phyloP scores from a whole-genome alignment of 2,888 invertebrate species.

The Chirona hameri region DNA sequence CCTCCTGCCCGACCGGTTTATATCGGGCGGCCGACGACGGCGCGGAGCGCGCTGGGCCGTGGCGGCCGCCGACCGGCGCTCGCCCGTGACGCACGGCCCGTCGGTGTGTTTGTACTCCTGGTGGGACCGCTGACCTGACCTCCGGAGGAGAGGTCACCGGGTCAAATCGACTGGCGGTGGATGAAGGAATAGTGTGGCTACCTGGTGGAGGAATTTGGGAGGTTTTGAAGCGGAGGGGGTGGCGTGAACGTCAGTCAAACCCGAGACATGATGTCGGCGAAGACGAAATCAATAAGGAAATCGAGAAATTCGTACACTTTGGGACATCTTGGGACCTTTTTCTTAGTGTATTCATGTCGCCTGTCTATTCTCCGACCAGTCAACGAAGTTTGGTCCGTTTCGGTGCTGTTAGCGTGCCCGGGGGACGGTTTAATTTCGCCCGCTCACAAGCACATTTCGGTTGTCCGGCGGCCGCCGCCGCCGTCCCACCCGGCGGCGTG shows the following conservation, averaged over 20 bases:
- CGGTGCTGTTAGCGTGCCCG: not conserved
- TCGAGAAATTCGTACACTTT: not conserved
- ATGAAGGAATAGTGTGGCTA: not conserved
- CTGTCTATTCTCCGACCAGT: not conserved
- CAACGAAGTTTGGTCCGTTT: not conserved
- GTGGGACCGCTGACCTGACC: not conserved
- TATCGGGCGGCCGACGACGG: not conserved
- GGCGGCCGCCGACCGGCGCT: not conserved
- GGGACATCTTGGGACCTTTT: not conserved
- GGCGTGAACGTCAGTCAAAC: not conserved
- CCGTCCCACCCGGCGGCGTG: not conserved
- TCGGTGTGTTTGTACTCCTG: not conserved
- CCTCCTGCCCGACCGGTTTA: not conserved
- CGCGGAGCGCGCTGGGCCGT: not conserved
- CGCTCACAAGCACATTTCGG: slow-evolving; percentile 1
- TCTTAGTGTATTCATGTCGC: not conserved
- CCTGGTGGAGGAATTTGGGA: not conserved
- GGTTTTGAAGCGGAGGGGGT: not conserved
- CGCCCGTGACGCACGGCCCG: not conserved
- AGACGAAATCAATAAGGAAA: not conserved
- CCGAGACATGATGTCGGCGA: not conserved
- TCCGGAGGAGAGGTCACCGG: no score
- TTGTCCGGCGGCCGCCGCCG: not conserved
- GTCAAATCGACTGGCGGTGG: not conserved
- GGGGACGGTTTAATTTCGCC: not conserved